Percentiles rank a stretch among this genome's conserved stretches.
Conservation (phyloP, 2,113 vertebrate species). For the Chloropsis cyanopogon region DNA sequence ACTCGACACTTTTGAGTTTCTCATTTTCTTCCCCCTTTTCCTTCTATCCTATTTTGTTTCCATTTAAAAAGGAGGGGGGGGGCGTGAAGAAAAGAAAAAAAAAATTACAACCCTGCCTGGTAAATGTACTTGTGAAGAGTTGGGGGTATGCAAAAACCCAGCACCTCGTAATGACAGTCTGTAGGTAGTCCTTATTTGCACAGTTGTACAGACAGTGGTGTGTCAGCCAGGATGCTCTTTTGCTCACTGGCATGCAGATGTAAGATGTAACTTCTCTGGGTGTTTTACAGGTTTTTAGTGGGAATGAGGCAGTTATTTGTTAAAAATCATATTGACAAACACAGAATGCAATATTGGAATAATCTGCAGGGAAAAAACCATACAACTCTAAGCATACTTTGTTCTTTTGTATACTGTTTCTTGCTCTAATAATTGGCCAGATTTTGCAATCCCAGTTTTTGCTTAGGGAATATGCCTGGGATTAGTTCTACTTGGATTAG, state of each 20-base stretch:
- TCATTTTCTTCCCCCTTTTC: background rate
- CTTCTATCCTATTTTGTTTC: background rate
- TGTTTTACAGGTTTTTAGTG: background rate
- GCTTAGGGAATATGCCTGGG: background rate
- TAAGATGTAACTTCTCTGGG: background rate
- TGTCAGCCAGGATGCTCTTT: background rate
- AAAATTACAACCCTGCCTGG: background rate
- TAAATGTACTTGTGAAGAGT: background rate
- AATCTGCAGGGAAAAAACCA: background rate
- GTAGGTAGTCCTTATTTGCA: background rate
- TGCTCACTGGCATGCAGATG: background rate
- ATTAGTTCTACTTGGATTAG: background rate
- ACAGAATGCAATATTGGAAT: background rate
- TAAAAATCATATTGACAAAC: background rate
- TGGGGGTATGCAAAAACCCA: accelerated
- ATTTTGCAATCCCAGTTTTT: background rate
- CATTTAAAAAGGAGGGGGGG: background rate
- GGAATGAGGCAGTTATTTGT: background rate
- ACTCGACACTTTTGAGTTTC: background rate
- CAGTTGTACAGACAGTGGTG: background rate
- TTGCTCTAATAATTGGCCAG: background rate
- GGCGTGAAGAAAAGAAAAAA: too few species aligned
- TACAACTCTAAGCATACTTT: background rate
- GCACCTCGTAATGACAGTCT: accelerated
- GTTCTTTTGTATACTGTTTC: background rate